Evolutionary conservation across 2,888 invertebrate species (phyloP), one percentile per base, ranked within the genome.

Genomic region (Megalurothrips usitatus): DNA sequence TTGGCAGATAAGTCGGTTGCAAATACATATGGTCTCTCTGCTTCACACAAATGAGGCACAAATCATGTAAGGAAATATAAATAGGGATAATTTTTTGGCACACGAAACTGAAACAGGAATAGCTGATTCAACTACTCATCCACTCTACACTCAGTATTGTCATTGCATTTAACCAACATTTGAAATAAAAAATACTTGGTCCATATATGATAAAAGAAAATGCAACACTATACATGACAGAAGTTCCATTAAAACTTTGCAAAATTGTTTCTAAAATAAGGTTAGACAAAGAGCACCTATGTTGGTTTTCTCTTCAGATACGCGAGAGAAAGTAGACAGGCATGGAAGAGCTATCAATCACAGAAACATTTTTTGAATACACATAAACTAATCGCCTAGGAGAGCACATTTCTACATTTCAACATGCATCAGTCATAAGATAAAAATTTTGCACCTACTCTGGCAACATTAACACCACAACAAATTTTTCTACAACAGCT

Each of bases 321-420:
- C 23, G 23, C 23, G 26, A 75, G 23, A 75, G 26, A 75, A 26
- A 9, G 23, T 75, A 75, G 68, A 75, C 68, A 75, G 68, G 68
- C 68, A 75, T 75, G 68, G 68, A 75, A 75, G 68, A 75, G 68
- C 68, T 26, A 75, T 75, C 12, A 75, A 75, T 75, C 68, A 75
- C 68, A 75, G 68, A 26, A 75, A 75, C 26, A 17, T 75, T 75
- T n/a, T 75, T 26, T 75, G 68, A 23, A 26, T 75, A 26, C 58
- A 58, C 58, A 58, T 58, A 19, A 14, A 19, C 19, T 43, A 43
- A 43, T 43, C 34, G 34, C 34, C 34, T 43, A 43, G 34, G 19
- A 75, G 26, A 75, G 23, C 58, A 68, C 68, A 23, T 23, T 19
- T 68, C n/a, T n/a, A 58, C 58, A 1, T 23, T 11, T 68, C 11